Base-by-base conservation (phyloP, 2,113 vertebrate species). In the Brachyistius frenatus region DNA sequence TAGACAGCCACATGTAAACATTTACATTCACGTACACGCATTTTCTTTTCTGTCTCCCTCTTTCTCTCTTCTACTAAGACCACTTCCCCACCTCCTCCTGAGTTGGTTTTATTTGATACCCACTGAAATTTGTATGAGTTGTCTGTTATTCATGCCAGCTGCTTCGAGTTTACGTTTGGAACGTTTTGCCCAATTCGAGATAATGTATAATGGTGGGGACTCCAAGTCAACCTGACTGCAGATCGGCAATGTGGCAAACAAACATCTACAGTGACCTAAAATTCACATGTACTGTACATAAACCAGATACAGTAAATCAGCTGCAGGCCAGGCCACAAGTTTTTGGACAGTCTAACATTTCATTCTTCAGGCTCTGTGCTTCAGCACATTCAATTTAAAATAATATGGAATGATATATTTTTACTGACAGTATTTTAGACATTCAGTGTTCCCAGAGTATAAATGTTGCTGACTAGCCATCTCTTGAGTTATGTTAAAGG, bases 131-230 rank as follows among this genome's bases (percentile, higher is more conserved):
- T 62, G 57, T 47, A 67, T 81, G 53, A 82, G 67, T n/a, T 74
- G 61, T 73, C 57, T 72, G 68, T 77, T 64, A 77, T 81, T 76
- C 37, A 77, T 80, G 31, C 44, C 33, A 83, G 63, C 58, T 66
- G 73, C 73, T 73, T 66, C 37, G 44, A 71, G 46, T 58, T 71
- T 46, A 44, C 33, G 37, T 70, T 74, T 36, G 2, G 57, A 70
- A 67, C 23, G 7, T 37, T 55, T 44, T 78, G 49, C 55, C 76
- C 78, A 73, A 80, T 86, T 84, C 49, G 87, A 66, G 57, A 76
- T 78, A 57, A 68, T 62, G 54, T 78, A 46, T 72, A 8, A 39
- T 62, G 58, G 61, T 47, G 5, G 47, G 50, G 23, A 13, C 52
- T 65, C 31, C 2, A 36, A 15, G 23, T 53, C 37, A 46, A 58